Base-by-base conservation (phyloP, 2,888 invertebrate genomes). In the Escarpia spicata region DNA sequence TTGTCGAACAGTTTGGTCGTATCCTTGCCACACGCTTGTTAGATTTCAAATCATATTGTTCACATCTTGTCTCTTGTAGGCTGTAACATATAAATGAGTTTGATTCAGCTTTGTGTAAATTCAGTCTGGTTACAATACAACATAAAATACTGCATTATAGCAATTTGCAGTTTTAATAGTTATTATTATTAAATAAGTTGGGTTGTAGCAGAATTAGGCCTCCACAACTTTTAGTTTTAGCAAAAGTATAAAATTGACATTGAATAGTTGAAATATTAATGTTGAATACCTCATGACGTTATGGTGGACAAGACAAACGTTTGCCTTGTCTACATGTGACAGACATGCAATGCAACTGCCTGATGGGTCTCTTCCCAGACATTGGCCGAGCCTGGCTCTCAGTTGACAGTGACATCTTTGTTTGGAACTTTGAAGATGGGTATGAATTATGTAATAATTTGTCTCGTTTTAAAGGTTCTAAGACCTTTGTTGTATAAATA, bases 351-450 rank as follows among this genome's bases (percentile, higher is more conserved):
- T 98, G 98, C 95, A 98, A 99, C 96, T 99, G 98, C 96, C 98
- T 98, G 97, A 99, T 99, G 98, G 99, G 99, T 3, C 97, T 99
- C 12, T 99, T 99, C 97, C 98, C 99, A 93, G 99, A 99, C 96
- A 99, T 99, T 94, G 98, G 98, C 92, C 97, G 99, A 95, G 99
- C 99, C 0, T 99, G 99, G 99, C 97, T 99, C 92, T 98, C 99
- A 8, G 98, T 99, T 94, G 99, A 99, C 96, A 99, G 98, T 95
- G 99, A 99, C 97, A 98, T 99, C 95, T 99, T 99, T 97, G 97
- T 99, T 89, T 99, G 99, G 99, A 98, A 99, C 45, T 99, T 99
- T 97, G 99, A 99, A 96, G 98, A 98, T 97, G 98, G 97, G 96
- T 96, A 94, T 94, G 95, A 93, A 90, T 37, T 75, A 52, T 52